Evolutionary conservation across 2,797 vertebrate genomes (phyloP).

Genomic region (Phataginus tetradactyla): DNA sequence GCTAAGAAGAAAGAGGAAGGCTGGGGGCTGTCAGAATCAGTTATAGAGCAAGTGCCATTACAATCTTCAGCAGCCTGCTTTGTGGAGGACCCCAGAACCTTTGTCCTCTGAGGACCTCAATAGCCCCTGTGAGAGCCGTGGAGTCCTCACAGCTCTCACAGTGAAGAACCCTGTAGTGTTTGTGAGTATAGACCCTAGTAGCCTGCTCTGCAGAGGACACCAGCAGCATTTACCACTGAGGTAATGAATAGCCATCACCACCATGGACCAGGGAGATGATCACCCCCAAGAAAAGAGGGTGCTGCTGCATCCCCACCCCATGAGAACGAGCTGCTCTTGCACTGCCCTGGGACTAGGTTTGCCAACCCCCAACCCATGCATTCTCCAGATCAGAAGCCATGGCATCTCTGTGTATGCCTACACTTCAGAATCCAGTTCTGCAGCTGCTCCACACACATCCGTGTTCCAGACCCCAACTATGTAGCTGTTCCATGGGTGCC

Average conservation of each 20-base stretch:
- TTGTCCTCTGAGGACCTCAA: background rate
- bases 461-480: too few relatives aligned
- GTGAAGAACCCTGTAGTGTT: background rate
- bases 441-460: too few relatives aligned
- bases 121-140: background rate
- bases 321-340: background rate
- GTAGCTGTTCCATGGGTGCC: too few relatives aligned
- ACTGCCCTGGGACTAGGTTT: background rate
- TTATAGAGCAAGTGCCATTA: background rate
- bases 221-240: background rate
- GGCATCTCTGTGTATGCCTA: background rate
- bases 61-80: background rate
- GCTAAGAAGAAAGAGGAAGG: background rate
- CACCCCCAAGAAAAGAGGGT: background rate
- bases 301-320: background rate
- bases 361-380: background rate
- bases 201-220: background rate
- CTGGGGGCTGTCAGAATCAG: background rate
- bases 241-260: background rate
- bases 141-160: background rate
- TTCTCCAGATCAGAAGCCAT: background rate
- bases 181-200: background rate
- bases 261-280: too few relatives aligned
- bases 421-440: background rate
- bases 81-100: background rate